phyloP scores from a whole-genome alignment of 2,888 invertebrate genomes.

The Napeogenes sylphis region DNA sequence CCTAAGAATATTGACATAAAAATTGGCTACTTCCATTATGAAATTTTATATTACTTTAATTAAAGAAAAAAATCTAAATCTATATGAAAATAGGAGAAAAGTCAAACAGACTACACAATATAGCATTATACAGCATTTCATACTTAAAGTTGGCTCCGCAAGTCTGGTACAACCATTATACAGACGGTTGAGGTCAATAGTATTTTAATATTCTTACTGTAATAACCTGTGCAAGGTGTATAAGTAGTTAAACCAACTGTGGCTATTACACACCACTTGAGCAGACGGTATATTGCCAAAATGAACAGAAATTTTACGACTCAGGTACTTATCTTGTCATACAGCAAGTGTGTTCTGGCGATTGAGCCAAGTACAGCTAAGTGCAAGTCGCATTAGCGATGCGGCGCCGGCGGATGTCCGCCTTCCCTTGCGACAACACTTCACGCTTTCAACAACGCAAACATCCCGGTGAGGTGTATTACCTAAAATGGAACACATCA shows the following conservation, averaged over 20 bases:
- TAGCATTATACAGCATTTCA: no score
- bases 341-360: slow-evolving; percentile 23
- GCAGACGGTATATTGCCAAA: slow-evolving; percentile 17
- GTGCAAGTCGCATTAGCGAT: slow-evolving; percentile 68
- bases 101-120: no score
- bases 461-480: slow-evolving; percentile 40
- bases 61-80: no score
- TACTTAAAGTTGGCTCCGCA: no score
- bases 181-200: no score
- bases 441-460: slow-evolving; percentile 54
- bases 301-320: slow-evolving; percentile 21
- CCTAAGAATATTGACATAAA: no score
- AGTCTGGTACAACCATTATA: neutral
- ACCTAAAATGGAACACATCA: slow-evolving; percentile 19
- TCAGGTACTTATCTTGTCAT: slow-evolving; percentile 26
- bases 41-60: no score
- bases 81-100: no score
- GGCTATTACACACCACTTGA: slow-evolving; percentile 11
- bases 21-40: no score
- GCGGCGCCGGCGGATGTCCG: slow-evolving; percentile 71
- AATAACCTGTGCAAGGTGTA: slow-evolving; percentile 1
- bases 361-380: slow-evolving; percentile 44
- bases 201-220: no score
- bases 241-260: slow-evolving; percentile 9
- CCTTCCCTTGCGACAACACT: slow-evolving; percentile 49